Base-by-base conservation (phyloP, 2,888 invertebrate species). In the Drosophila basisetae region DNA sequence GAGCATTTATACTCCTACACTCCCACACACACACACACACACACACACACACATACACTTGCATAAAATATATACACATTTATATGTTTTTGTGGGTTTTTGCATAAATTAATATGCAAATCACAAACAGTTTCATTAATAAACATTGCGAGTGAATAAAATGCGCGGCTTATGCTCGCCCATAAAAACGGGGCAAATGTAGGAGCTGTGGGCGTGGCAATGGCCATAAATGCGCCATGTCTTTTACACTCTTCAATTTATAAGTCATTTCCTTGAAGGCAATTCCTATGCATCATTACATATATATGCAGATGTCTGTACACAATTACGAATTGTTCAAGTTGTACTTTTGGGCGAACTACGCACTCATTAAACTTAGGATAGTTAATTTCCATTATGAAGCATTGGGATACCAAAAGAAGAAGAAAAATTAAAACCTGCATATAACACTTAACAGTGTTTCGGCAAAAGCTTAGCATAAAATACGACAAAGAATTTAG, bases 81-180 rank as follows among this genome's bases (percentile, higher is more conserved):
- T 66, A 68, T 85, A 65, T 80, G 60, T 73, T 72, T 84, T 72
- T 76, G 65, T 84, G 79, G 79, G 65, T 76, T 89, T 87, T 78
- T 85, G 91, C 85, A 91, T 91, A 91, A 91, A 91, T 91, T 91
- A 89, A 90, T 90, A 91, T 91, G 90, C 90, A 91, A 91, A 91
- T 91, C 91, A 89, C 91, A 90, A 89, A 90, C 91, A 79, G 91
- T 91, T 91, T 91, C 90, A 91, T 91, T 91, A 91, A 89, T 91
- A 91, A 91, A 91, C 90, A 91, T 91, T 90, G 90, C 84, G 62
- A 80, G 78, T 68, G 82, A 73, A 78, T 86, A 85, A 84, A 90
- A 79, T 78, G 81, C 80, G 64, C 84, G 84, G 89, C 90, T 90
- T 86, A 86, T 86, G 86, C 68, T 71, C 55, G 50, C 39, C 89